A percentile compares a stretch with the other conserved stretches of the same genome.
Evolutionary conservation across 2,888 invertebrate genomes (phyloP).

Genomic region (Euspilapteryx auroguttella): DNA sequence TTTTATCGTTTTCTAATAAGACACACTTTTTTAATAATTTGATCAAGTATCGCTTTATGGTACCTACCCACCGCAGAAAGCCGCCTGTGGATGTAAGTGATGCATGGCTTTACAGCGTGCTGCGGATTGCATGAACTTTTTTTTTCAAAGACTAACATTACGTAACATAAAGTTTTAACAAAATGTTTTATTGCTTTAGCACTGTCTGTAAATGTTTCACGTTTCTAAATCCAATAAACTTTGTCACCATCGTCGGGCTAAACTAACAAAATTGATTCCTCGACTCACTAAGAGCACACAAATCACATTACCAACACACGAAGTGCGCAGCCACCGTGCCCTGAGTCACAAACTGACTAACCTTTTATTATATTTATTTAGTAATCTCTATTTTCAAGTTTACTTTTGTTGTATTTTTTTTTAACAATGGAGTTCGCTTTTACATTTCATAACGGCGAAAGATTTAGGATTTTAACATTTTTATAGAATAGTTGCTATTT

Average conservation of each 20-base stretch:
- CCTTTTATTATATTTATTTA: slow-evolving; percentile 18
- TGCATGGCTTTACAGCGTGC: slow-evolving; percentile 53
- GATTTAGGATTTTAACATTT: too few species aligned
- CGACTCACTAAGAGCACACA: slow-evolving; percentile 16
- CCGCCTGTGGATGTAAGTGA: slow-evolving; percentile 41
- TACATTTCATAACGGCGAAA: too few species aligned
- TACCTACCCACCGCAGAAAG: slow-evolving; percentile 11
- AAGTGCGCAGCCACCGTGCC: slow-evolving; percentile 10
- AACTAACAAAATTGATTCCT: too few species aligned
- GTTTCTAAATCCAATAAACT: too few species aligned
- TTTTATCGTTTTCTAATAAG: background rate
- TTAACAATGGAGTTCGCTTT: background rate
- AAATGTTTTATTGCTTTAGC: slow-evolving; percentile 6
- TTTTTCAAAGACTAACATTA: background rate
- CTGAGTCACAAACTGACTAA: slow-evolving; percentile 10
- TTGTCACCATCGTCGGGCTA: too few species aligned
- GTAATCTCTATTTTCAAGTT: slow-evolving; percentile 9
- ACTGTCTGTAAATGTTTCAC: slow-evolving; percentile 16
- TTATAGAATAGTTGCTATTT: too few species aligned
- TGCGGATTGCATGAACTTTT: slow-evolving; percentile 33
- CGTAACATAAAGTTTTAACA: background rate
- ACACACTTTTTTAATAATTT: too few species aligned
- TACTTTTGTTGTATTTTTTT: background rate
- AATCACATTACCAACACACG: slow-evolving; percentile 14
- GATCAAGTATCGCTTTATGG: background rate